These are phyloP conservation scores for Drosophila niveifrons DNA, from an alignment of 2,888 invertebrate genomes.

Conservation along the genomic window DNA sequence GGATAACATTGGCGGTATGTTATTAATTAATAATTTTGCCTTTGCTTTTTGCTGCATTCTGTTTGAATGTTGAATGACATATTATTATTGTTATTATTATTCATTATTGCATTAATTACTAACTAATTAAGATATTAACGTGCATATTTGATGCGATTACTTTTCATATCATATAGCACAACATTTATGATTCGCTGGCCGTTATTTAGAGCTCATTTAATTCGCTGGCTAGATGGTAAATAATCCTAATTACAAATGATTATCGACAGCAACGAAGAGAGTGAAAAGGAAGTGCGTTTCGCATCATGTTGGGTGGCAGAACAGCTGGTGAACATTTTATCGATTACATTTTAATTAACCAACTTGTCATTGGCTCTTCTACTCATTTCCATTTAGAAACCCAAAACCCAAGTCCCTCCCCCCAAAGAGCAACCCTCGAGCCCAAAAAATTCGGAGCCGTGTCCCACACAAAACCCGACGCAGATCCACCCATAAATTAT, in stretches of 20 bases:
- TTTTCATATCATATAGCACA: constrained; percentile 32
- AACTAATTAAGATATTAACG: constrained; percentile 38
- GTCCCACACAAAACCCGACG: constrained; percentile 9
- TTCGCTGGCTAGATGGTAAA: constrained; percentile 29
- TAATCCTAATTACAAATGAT: constrained; percentile 58
- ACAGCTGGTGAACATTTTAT: constrained; percentile 61
- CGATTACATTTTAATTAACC: constrained; percentile 75
- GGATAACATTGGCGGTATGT: constrained; percentile 11
- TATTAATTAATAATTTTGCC: constrained; percentile 40
- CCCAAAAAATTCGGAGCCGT: constrained; percentile 3
- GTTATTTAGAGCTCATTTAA: constrained; percentile 58
- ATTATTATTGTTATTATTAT: constrained; percentile 40
- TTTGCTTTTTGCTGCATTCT: constrained; percentile 1
- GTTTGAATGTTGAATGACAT: constrained; percentile 15
- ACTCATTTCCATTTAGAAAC: constrained; percentile 29
- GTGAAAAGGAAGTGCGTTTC: constrained; percentile 13
- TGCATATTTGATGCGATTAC: constrained; percentile 36
- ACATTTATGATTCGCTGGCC: constrained; percentile 17
- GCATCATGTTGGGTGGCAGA: constrained; percentile 52
- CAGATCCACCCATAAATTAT: constrained; percentile 59
- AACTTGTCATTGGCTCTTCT: constrained; percentile 58
- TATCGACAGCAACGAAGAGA: constrained; percentile 13
- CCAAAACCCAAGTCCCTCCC: constrained; percentile 1
- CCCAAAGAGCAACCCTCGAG: not conserved
- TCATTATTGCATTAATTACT: constrained; percentile 41